These are phyloP conservation scores for Zonotrichia leucophrys DNA, from an alignment of 2,113 vertebrate species.

Conservation along the genomic window DNA sequence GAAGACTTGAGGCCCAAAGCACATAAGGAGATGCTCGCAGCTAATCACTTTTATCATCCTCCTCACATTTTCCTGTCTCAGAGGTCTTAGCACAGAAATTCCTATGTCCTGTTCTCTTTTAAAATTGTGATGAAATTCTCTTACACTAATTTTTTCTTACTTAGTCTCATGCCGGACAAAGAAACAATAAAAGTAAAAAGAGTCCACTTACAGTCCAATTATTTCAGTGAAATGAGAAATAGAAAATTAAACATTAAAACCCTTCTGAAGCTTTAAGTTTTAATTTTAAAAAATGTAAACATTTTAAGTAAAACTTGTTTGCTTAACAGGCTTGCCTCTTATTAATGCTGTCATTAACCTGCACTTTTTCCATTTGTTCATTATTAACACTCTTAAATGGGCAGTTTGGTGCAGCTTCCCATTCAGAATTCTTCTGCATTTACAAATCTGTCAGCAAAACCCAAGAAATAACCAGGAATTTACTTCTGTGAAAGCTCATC, in stretches of 20 bases:
- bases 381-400: background rate
- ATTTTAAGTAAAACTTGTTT: background rate
- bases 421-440: background rate
- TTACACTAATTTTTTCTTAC: background rate
- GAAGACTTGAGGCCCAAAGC: background rate
- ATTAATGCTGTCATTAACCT: background rate
- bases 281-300: background rate
- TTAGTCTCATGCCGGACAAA: background rate
- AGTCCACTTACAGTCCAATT: background rate
- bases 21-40: accelerated
- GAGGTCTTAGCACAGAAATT: background rate
- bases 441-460: background rate
- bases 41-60: background rate
- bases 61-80: background rate
- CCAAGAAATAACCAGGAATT: background rate
- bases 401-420: background rate
- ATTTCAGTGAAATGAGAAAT: background rate
- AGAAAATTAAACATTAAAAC: background rate
- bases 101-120: background rate
- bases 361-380: background rate
- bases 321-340: background rate
- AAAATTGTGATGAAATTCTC: background rate
- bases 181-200: background rate
- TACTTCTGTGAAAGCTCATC: background rate
- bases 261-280: background rate